Conservation (phyloP, 1,140 invertebrate species). For the Pachyrhynchus sulphureomaculatus region DNA sequence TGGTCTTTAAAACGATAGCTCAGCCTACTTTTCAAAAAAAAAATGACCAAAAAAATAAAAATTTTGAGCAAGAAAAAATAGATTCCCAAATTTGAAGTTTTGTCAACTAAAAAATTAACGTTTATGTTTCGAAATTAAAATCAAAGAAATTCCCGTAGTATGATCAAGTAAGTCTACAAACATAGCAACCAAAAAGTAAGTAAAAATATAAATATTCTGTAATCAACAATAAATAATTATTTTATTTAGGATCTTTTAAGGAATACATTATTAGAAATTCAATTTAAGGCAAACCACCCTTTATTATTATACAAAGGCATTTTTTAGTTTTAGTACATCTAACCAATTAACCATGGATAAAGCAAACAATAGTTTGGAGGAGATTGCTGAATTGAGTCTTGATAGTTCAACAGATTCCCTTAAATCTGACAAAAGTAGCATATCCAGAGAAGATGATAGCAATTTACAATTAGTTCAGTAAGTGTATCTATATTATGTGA, state of each 20-base stretch:
- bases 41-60: too few relatives aligned
- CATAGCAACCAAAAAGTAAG: slow-evolving; percentile 1
- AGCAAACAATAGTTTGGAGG: background rate
- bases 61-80: too few relatives aligned
- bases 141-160: background rate
- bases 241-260: background rate
- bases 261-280: too few relatives aligned
- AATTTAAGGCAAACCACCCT: too few relatives aligned
- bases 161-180: background rate
- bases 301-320: background rate
- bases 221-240: background rate
- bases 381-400: background rate
- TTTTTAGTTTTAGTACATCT: slow-evolving; percentile 4
- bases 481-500: background rate
- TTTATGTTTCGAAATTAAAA: background rate
- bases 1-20: too few relatives aligned
- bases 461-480: background rate
- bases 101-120: background rate
- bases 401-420: slow-evolving; percentile 1
- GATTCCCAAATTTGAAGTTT: too few relatives aligned
- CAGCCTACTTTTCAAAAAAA: too few relatives aligned
- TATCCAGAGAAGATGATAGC: background rate
- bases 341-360: slow-evolving; percentile 5
- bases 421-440: background rate
- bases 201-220: background rate